These are phyloP conservation scores for Patiria miniata DNA, from an alignment of 35 echinoderm and acorn worm species.

Conservation along the genomic window DNA sequence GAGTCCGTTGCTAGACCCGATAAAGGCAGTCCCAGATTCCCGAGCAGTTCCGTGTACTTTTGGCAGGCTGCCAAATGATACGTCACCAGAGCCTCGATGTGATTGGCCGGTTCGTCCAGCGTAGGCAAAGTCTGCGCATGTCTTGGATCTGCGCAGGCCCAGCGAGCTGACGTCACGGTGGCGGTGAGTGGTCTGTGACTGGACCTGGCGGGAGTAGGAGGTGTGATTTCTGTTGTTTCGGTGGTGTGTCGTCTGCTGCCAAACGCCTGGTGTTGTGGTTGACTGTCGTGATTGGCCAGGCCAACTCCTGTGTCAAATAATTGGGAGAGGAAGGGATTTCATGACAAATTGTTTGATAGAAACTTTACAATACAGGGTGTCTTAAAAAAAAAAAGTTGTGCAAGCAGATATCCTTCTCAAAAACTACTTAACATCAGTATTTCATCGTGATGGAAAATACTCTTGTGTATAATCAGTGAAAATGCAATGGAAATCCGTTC, in stretches of 20 bases:
- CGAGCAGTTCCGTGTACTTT: neutral
- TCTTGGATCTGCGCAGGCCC: neutral
- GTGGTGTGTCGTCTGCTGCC: neutral
- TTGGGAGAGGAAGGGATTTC: neutral
- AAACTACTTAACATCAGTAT: neutral
- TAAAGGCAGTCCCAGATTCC: slow-evolving; percentile 1
- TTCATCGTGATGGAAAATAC: no score
- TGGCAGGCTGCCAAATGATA: neutral
- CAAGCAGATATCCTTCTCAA: neutral
- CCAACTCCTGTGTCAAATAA: neutral
- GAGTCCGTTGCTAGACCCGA: neutral
- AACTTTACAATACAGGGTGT: neutral
- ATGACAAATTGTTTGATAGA: neutral
- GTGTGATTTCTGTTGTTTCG: neutral
- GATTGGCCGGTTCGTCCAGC: neutral
- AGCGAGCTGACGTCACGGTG: neutral
- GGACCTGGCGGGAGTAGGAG: slow-evolving; percentile 6
- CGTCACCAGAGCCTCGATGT: neutral
- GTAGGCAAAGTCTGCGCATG: neutral
- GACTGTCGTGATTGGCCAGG: slow-evolving; percentile 7
- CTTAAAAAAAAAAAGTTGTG: neutral
- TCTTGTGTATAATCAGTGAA: no score
- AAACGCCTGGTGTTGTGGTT: neutral
- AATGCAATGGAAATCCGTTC: no score
- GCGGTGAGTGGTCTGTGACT: neutral